Evolutionary conservation across 2,113 vertebrate genomes (phyloP).

Genomic region (Rhabdomys dilectus): DNA sequence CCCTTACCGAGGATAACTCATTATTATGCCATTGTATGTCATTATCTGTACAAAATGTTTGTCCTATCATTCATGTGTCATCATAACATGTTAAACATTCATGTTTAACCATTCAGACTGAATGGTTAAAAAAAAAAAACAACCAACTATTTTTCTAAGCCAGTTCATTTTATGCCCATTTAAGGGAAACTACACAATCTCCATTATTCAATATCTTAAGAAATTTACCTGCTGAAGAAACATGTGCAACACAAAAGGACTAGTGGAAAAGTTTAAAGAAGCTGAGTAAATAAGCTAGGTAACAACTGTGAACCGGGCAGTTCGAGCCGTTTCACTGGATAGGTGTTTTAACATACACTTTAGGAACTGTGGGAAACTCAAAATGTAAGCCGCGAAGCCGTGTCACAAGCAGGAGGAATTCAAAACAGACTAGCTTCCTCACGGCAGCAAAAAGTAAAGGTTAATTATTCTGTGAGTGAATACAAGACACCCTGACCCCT

Average conservation of each 20-base stretch:
- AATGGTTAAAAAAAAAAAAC: neutral
- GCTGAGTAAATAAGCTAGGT: neutral
- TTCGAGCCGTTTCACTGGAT: neutral
- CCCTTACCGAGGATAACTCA: neutral
- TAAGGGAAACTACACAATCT: neutral
- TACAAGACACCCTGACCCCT: neutral
- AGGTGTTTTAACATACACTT: neutral
- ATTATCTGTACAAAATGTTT: too few relatives aligned
- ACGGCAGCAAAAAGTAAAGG: neutral
- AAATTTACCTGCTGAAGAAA: neutral
- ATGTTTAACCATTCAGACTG: neutral
- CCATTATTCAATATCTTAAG: neutral
- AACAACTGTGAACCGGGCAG: neutral
- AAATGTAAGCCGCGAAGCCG: neutral
- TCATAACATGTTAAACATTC: neutral
- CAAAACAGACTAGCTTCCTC: neutral
- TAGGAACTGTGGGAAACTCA: neutral
- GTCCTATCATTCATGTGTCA: neutral
- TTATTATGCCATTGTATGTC: neutral
- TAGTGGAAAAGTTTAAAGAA: constrained; percentile 16
- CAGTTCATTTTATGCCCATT: neutral
- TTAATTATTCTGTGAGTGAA: neutral
- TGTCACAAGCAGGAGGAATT: neutral
- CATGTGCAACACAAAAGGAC: neutral
- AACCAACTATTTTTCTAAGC: too few relatives aligned